Conservation (phyloP, 2,113 vertebrate genomes). For the Caranx melampygus region DNA sequence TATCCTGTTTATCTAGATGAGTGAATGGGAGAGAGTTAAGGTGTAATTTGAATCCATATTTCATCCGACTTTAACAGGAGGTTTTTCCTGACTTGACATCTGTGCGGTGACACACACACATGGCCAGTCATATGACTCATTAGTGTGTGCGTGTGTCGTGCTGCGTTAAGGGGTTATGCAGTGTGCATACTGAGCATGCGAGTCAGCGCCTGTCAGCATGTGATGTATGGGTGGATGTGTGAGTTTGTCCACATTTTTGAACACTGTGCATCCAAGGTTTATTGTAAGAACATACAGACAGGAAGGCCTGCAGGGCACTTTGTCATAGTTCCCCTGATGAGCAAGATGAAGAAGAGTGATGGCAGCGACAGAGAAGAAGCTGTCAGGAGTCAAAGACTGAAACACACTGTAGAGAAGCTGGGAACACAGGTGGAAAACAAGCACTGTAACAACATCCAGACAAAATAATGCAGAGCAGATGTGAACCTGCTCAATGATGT, state of each 20-base stretch:
- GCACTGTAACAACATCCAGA: conserved; percentile 4
- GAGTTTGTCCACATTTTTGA: conserved; percentile 43
- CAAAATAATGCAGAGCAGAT: conserved; percentile 37
- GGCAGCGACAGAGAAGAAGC: conserved; percentile 11
- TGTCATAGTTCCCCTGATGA: conserved; percentile 47
- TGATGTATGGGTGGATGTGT: conserved; percentile 32
- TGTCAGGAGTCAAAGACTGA: conserved; percentile 28
- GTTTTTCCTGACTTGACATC: conserved; percentile 46
- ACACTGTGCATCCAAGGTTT: conserved; percentile 52
- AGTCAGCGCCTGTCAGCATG: conserved; percentile 21
- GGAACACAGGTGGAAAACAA: conserved; percentile 24
- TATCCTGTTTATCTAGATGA: conserved; percentile 71
- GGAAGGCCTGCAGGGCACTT: conserved; percentile 63
- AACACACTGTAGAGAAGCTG: conserved; percentile 14
- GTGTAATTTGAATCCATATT: conserved; percentile 51
- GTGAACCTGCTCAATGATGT: conserved; percentile 38
- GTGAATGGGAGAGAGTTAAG: conserved; percentile 24
- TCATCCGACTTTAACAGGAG: conserved; percentile 44
- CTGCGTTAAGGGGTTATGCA: conserved; percentile 30
- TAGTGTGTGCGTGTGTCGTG: conserved; percentile 18
- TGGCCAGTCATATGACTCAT: conserved; percentile 41
- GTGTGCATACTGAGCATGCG: not conserved
- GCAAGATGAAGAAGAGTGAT: conserved; percentile 23
- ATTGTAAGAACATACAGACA: conserved; percentile 54
- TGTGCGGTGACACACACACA: conserved; percentile 38